Conservation (phyloP, 2,113 vertebrate genomes). For the Anas platyrhynchos region DNA sequence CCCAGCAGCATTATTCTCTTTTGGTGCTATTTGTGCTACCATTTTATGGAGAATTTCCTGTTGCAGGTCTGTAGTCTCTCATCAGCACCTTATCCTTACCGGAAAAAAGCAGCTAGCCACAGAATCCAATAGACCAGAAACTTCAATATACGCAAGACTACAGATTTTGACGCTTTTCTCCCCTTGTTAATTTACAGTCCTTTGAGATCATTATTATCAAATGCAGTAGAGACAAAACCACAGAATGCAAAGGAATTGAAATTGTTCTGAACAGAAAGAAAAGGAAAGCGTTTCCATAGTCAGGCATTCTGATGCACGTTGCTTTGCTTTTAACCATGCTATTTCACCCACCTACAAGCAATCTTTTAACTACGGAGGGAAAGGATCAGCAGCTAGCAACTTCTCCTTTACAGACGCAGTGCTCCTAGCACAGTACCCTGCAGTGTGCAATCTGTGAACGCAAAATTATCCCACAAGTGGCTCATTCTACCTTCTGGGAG, state of each 20-base stretch:
- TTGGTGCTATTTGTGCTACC: neutral
- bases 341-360: slow-evolving; percentile 29
- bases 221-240: neutral
- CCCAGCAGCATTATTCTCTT: neutral
- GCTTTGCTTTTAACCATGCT: neutral
- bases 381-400: neutral
- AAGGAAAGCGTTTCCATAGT: neutral
- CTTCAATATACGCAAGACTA: neutral
- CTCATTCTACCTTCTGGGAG: slow-evolving; percentile 2
- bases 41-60: neutral
- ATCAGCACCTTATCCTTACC: neutral
- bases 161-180: neutral
- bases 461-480: neutral
- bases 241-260: neutral
- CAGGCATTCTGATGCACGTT: neutral
- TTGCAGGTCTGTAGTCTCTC: neutral
- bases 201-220: neutral
- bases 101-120: neutral
- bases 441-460: neutral
- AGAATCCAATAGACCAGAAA: neutral
- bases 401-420: neutral
- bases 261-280: neutral
- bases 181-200: neutral
- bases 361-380: neutral
- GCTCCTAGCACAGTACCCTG: neutral